phyloP scores from a whole-genome alignment of 2,888 invertebrate genomes.

The Rotaria macrura region DNA sequence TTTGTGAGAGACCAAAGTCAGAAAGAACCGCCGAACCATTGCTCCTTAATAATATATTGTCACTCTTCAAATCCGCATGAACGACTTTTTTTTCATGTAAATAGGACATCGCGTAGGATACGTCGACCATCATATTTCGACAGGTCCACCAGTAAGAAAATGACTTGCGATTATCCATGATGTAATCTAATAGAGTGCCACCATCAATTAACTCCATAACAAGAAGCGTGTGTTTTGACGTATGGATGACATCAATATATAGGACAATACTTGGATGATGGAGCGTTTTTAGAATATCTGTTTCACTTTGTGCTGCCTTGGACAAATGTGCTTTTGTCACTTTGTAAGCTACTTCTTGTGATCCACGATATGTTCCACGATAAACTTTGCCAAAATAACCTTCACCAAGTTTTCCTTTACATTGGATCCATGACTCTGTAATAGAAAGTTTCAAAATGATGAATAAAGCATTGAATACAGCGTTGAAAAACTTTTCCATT shows the following conservation, averaged over 20 bases:
- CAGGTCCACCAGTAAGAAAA: neutral
- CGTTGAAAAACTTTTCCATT: no score
- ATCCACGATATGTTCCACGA: neutral
- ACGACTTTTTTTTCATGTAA: neutral
- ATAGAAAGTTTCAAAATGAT: neutral
- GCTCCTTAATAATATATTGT: neutral
- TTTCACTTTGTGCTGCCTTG: neutral
- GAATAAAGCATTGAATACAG: accelerated
- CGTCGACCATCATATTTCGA: neutral
- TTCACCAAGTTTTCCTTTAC: neutral
- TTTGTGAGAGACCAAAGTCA: neutral
- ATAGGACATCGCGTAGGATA: neutral
- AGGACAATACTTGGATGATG: neutral
- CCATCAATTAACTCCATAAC: neutral
- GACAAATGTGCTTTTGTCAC: neutral
- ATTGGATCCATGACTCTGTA: neutral
- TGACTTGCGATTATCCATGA: neutral
- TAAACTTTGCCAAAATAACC: neutral
- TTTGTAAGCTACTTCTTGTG: neutral
- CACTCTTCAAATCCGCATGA: neutral
- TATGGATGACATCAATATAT: neutral
- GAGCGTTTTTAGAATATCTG: neutral
- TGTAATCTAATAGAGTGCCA: neutral
- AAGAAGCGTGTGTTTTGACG: neutral
- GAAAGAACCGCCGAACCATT: neutral